Evolutionary conservation across 2,888 invertebrate species (phyloP).

Genomic region (Metalampra italica): DNA sequence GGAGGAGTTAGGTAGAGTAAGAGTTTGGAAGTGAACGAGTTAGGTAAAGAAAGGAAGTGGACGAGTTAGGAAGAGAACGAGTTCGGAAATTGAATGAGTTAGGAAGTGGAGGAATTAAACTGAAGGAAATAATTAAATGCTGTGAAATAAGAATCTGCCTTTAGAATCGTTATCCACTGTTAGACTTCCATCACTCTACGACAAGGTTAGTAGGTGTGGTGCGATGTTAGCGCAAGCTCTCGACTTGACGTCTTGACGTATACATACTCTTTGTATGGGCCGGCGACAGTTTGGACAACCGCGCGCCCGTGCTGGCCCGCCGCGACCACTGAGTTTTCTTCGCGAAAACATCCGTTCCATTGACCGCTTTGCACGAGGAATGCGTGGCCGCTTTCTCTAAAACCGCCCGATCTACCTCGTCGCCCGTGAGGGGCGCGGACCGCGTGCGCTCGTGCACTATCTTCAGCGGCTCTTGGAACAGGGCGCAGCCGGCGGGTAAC

Average conservation of each 20-base stretch:
- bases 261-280: slow-evolving; percentile 74
- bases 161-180: no score
- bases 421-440: slow-evolving; percentile 82
- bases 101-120: no score
- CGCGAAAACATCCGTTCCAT: slow-evolving; percentile 42
- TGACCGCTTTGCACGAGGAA: slow-evolving; percentile 56
- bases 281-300: slow-evolving; percentile 66
- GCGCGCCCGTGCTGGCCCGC: slow-evolving; percentile 66
- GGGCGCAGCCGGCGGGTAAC: slow-evolving; percentile 55
- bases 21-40: no score
- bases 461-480: slow-evolving; percentile 57
- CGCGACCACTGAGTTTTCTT: slow-evolving; percentile 58
- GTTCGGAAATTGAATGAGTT: no score
- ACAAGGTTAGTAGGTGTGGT: not conserved
- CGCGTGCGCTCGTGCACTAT: slow-evolving; percentile 82
- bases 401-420: slow-evolving; percentile 56
- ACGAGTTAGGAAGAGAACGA: no score
- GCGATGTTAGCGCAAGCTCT: slow-evolving; percentile 7
- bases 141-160: no score
- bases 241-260: slow-evolving; percentile 13
- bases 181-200: not conserved
- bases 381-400: slow-evolving; percentile 50
- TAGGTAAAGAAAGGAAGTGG: no score
- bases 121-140: no score
- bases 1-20: no score